Percentiles rank a stretch among this genome's conserved stretches.
Conservation (phyloP, 2,888 invertebrate genomes). For the Acleris cristana region DNA sequence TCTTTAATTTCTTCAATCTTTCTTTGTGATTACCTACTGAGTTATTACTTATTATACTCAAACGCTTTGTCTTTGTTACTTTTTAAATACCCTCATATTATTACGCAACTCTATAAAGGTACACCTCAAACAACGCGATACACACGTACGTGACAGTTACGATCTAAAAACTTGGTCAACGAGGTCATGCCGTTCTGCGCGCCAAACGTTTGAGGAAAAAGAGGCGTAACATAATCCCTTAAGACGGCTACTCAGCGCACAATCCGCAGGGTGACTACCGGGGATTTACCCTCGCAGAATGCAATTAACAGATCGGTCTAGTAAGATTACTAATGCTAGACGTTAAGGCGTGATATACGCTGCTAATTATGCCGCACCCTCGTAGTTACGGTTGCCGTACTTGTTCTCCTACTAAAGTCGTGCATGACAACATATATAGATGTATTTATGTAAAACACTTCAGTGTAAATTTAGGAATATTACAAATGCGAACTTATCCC, state of each 20-base stretch:
- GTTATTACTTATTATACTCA: no score
- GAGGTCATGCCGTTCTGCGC: slow-evolving; percentile 8
- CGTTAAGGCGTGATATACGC: slow-evolving; percentile 14
- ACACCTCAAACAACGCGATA: not conserved
- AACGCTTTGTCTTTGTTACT: no score
- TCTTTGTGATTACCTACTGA: no score
- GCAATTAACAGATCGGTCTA: slow-evolving; percentile 23
- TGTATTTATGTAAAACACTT: no score
- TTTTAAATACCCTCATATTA: no score
- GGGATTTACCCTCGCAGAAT: slow-evolving; percentile 8
- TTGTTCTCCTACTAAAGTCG: not conserved
- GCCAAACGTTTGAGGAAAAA: slow-evolving; percentile 15
- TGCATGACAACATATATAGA: no score
- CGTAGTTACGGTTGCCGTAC: not conserved
- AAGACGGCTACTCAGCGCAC: slow-evolving; percentile 11
- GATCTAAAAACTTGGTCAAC: slow-evolving; percentile 18
- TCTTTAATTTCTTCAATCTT: no score
- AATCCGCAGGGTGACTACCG: slow-evolving; percentile 9
- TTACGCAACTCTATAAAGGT: not conserved
- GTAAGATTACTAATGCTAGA: slow-evolving; percentile 16
- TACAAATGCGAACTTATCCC: no score
- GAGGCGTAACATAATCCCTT: slow-evolving; percentile 16
- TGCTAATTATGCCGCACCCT: slow-evolving; percentile 9
- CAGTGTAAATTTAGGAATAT: no score
- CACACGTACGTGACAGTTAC: slow-evolving; percentile 4